Base-by-base conservation (phyloP, 2,888 invertebrate genomes). In the Idaea dimidiata region DNA sequence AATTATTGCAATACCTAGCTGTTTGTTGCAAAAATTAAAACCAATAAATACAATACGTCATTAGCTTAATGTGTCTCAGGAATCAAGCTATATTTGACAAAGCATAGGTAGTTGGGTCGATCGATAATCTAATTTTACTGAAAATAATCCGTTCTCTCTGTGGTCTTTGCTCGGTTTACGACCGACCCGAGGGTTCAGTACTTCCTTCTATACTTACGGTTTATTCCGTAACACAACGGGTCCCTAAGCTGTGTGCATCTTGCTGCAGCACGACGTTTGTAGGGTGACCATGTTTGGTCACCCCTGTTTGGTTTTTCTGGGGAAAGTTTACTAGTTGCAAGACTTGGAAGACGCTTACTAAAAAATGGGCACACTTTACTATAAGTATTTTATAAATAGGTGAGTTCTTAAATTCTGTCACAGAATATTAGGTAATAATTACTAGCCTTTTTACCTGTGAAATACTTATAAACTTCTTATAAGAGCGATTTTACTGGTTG, bases 201-300 rank as follows among this genome's bases (percentile, higher is more conserved):
- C 43, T 14, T 71, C 72, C 69, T 7, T 7, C 16, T 61, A 69
- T 54, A n/a, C n/a, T n/a, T n/a, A 60, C 54, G 68, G 74, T 69
- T 67, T 80, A 79, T 80, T 78, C 73, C 62, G 63, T 61, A 66
- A 69, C 65, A 75, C 70, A 74, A 75, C 71, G 67, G 72, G 59
- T 58, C 65, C 31, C 59, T 81, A 83, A 83, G 77, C 82, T 75
- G 69, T 66, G 73, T 75, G 78, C 82, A 77, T 74, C 76, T 60
- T 57, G 59, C 63, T 64, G 70, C 69, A 75, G 77, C 82, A 82
- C 81, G 82, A 59, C 3, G 61, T 62, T 18, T 31, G 18, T 69
- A 63, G n/a, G 57, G 67, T 65, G 62, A 33, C 75, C 69, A 76
- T 17, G 17, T 1, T 59, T 69, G n/a, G n/a, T n/a, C n/a, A n/a